Evolutionary conservation across 2,888 invertebrate species (phyloP), one percentile per base, ranked within the genome.

Genomic region (Scrobipalpa costella): DNA sequence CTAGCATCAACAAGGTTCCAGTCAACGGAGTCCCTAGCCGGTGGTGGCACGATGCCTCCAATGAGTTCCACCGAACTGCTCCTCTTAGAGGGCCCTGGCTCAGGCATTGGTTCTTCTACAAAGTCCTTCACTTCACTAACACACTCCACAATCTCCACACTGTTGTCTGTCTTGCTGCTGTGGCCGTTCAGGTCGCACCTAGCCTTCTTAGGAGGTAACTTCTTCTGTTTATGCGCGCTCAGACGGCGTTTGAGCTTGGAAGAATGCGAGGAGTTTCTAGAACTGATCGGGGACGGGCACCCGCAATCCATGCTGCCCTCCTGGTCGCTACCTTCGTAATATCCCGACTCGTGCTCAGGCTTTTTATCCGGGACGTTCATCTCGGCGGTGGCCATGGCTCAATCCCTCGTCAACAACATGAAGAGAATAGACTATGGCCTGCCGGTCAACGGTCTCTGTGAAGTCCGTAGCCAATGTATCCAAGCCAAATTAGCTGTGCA

Each of bases 281-380:
- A 90, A 73, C 89, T 90, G 47, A 86, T 81, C 11, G 90, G 88
- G 13, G 90, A 89, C 21, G 89, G 86, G 73, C 90, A 90, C 62
- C 84, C 87, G 69, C 88, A 88, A 89, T 93, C 93, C 87, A 91
- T 92, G 70, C 90, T 92, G 70, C 93, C 93, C 79, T 94, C 94
- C 76, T 93, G 93, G 77, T 93, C 93, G 81, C 94, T 94, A 73
- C 95, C 95, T 87, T 96, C 96, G 92, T 95, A 96, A 83, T 95
- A 96, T 69, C 96, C 96, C 84, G 96, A 96, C 91, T 96, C 96
- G 92, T 96, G 95, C 73, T 94, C 94, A 72, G 93, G 93, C 75
- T 94, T 93, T 74, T 94, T 94, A 77, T 91, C 90, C 72, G 93
- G 93, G 72, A 92, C 85, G 78, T 91, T 92, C 93, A 94, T 94